These are phyloP conservation scores for Drosophila ezoana DNA, from an alignment of 2,888 invertebrate genomes.

Conservation along the genomic window DNA sequence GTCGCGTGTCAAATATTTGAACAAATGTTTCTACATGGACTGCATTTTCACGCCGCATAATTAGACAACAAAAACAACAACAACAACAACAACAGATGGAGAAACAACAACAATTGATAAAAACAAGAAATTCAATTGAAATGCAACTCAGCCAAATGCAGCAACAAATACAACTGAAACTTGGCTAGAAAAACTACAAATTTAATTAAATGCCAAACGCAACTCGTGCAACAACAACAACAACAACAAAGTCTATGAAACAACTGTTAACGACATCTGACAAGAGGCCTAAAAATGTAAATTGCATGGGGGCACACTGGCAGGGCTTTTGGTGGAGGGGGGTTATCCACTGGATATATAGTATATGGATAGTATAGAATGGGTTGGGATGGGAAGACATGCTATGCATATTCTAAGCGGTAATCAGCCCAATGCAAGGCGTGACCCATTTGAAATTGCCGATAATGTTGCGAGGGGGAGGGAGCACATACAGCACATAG, in stretches of 20 bases:
- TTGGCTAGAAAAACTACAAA: conserved; percentile 39
- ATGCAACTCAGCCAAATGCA: conserved; percentile 48
- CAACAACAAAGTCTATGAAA: conserved; percentile 23
- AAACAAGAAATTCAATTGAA: conserved; percentile 52
- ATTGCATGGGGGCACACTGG: conserved; percentile 26
- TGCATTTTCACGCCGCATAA: conserved; percentile 83
- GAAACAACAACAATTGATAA: conserved; percentile 14
- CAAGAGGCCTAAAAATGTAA: conserved; percentile 38
- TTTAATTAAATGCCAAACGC: conserved; percentile 74
- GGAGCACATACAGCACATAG: neutral
- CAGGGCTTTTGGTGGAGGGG: conserved; percentile 11
- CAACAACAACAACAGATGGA: conserved; percentile 17
- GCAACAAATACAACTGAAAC: conserved; percentile 21
- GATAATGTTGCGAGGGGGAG: conserved; percentile 32
- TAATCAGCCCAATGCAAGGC: conserved; percentile 29
- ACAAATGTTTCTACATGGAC: conserved; percentile 79
- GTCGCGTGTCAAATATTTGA: conserved; percentile 66
- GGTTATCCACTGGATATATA: neutral
- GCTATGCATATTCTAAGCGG: conserved; percentile 56
- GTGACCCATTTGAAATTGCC: conserved; percentile 75
- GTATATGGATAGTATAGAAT: neutral
- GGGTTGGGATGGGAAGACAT: conserved; percentile 22
- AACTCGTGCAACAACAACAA: conserved; percentile 28
- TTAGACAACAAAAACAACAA: conserved; percentile 61
- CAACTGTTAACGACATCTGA: conserved; percentile 51